Evolutionary conservation across 2,113 vertebrate species (phyloP), one percentile per base, ranked within the genome.

Genomic region (Gasterosteus nipponicus): DNA sequence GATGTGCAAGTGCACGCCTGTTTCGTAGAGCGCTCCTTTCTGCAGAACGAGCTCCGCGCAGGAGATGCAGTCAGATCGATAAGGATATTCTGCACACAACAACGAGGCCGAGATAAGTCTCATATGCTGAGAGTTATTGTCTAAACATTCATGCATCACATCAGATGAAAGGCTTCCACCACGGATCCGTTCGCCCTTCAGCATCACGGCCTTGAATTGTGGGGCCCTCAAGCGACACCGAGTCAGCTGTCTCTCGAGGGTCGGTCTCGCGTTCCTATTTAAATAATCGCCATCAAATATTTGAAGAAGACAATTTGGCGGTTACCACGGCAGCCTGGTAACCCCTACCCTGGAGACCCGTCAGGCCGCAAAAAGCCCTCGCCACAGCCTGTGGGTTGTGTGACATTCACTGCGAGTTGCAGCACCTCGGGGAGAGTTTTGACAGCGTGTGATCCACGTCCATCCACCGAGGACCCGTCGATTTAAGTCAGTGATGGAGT

Each of bases 391-490:
- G 10, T 0, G 7, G 3, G 22, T 63, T n/a, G 58, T 22, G 6
- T n/a, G 14, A 44, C 22, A 29, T 54, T 11, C 31, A 26, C 22
- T 41, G 35, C 16, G 49, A 63, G 39, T 16, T 39, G 15, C 22
- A 26, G n/a, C n/a, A n/a, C n/a, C n/a, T n/a, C n/a, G n/a, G n/a
- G n/a, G n/a, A n/a, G 22, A 26, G 22, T 26, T 26, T 26, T 26
- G 51, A 18, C 3, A 8, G 56, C 58, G 38, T 58, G 68, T 44
- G 57, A 51, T 68, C 41, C 31, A 33, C 18, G 59, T 73, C 76
- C 54, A 9, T 77, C 39, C 51, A 3, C 57, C 46, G 15, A 41
- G 35, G 22, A 26, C 22, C n/a, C n/a, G n/a, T n/a, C n/a, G 22
- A 26, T 26, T 26, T 26, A 26, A 26, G 22, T 26, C 22, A 26